Evolutionary conservation across 2,113 vertebrate genomes (phyloP).

Genomic region (Psophia crepitans): DNA sequence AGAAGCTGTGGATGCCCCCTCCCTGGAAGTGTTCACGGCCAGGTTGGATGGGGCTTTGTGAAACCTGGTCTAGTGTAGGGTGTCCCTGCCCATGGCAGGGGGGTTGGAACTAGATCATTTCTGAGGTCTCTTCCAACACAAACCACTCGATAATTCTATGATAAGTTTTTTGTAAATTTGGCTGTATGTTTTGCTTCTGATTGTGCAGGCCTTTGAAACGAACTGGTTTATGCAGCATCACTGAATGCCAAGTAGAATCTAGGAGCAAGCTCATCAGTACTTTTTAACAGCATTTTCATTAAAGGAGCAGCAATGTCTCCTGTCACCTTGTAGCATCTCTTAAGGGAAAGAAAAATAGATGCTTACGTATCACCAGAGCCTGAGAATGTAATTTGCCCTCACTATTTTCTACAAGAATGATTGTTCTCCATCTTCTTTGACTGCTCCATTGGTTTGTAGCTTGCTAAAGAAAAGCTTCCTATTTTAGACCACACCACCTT

Average conservation of each 20-base stretch:
- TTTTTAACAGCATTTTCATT: background rate
- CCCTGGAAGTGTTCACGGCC: no score
- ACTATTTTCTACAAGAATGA: background rate
- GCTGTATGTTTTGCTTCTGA: background rate
- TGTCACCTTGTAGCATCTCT: background rate
- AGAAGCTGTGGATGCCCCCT: no score
- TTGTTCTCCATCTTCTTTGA: background rate
- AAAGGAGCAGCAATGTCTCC: background rate
- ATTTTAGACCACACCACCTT: background rate
- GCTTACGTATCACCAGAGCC: background rate
- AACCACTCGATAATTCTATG: no score
- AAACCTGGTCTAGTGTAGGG: no score
- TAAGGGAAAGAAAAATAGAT: background rate
- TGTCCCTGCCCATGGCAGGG: no score
- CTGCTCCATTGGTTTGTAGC: background rate
- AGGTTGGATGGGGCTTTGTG: no score
- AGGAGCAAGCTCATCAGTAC: background rate
- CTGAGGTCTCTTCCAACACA: no score
- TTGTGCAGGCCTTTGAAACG: background rate
- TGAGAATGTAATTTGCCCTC: background rate
- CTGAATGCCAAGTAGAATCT: background rate
- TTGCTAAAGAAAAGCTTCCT: background rate
- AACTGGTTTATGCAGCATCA: background rate
- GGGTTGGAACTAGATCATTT: no score
- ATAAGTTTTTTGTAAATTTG: background rate